phyloP scores from a whole-genome alignment of 2,113 vertebrate species.

The Hemicordylus capensis region DNA sequence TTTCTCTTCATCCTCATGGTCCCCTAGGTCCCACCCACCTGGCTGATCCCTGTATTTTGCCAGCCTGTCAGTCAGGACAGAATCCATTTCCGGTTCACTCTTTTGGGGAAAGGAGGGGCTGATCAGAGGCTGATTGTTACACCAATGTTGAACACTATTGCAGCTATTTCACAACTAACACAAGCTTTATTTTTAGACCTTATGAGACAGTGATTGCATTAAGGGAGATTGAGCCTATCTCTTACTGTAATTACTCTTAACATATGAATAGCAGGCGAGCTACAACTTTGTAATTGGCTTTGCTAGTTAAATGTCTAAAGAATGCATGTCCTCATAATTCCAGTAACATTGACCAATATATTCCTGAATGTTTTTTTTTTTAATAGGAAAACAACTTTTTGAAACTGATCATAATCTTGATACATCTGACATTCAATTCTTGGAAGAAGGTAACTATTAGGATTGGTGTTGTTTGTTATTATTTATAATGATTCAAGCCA shows the following conservation, averaged over 20 bases:
- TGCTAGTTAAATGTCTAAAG: not conserved
- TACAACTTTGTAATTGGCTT: not conserved
- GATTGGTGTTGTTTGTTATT: slow-evolving; percentile 12
- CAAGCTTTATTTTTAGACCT: not conserved
- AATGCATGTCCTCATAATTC: not conserved
- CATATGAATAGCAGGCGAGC: not conserved
- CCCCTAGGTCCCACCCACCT: no score
- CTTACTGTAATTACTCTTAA: not conserved
- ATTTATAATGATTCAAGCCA: not conserved
- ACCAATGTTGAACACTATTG: not conserved
- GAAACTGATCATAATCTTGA: slow-evolving; percentile 98
- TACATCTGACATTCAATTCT: slow-evolving; percentile 97
- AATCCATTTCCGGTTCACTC: no score
- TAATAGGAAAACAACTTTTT: slow-evolving; percentile 94
- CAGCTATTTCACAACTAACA: not conserved
- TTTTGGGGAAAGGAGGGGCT: no score
- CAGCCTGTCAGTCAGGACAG: no score
- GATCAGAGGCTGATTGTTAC: no score
- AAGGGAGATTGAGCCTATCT: not conserved
- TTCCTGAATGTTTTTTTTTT: slow-evolving; percentile 44
- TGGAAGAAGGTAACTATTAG: slow-evolving; percentile 88
- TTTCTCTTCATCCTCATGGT: no score
- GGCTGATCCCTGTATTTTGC: no score
- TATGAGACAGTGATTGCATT: not conserved
- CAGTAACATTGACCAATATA: not conserved